Percentiles rank a stretch among this genome's conserved stretches.
Conservation (phyloP, 2,113 vertebrate species). For the Percina caprodes region DNA sequence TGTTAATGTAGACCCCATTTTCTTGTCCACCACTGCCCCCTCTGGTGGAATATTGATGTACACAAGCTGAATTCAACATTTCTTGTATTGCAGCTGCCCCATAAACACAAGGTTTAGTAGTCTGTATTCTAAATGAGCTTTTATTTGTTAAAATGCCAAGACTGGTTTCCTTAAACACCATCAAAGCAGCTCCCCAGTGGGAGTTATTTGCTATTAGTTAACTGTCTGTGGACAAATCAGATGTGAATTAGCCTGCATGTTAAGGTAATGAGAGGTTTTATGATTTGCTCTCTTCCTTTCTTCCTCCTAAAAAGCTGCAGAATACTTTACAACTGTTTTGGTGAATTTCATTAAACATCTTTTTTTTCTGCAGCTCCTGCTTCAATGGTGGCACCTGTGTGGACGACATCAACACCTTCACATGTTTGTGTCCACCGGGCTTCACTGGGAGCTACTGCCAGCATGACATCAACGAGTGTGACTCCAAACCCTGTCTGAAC, state of each 20-base stretch:
- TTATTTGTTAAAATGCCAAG: neutral
- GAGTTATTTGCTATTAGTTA: neutral
- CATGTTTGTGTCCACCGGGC: conserved; percentile 90
- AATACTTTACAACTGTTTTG: conserved; percentile 1
- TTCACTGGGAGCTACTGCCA: conserved; percentile 98
- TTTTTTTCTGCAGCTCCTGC: conserved; percentile 88
- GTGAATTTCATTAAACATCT: neutral
- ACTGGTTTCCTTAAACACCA: neutral
- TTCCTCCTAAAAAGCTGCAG: conserved; percentile 13
- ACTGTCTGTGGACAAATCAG: conserved; percentile 10
- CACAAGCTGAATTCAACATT: neutral
- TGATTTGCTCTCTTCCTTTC: neutral
- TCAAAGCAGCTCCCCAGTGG: neutral
- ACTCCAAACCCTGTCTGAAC: conserved; percentile 94
- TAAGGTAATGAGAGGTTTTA: conserved; percentile 9
- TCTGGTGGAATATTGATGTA: conserved; percentile 59
- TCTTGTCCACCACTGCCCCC: conserved; percentile 74
- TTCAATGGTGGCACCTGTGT: conserved; percentile 94
- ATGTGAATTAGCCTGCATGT: conserved; percentile 7
- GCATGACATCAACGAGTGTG: conserved; percentile 94
- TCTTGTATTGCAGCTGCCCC: neutral
- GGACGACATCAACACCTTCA: conserved; percentile 96
- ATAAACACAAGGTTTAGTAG: neutral
- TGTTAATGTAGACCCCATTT: neutral
- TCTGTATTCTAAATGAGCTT: neutral